Evolutionary conservation across 2,888 invertebrate genomes (phyloP).

Genomic region (Caenorhabditis japonica): DNA sequence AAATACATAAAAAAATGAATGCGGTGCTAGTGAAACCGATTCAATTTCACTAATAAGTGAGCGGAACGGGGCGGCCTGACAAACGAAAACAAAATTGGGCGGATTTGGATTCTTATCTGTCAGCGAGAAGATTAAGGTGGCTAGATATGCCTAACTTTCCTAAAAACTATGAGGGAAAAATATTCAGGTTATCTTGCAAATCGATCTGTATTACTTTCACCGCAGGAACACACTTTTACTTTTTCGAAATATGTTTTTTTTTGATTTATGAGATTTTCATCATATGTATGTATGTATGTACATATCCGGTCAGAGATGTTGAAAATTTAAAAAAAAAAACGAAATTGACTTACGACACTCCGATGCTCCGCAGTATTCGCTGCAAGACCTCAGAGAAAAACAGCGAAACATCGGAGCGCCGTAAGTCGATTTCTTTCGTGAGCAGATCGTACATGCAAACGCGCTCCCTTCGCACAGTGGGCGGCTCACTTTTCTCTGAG

Average conservation of each 20-base stretch:
- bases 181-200: conserved; percentile 43
- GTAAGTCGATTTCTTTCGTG: too few species aligned
- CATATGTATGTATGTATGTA: too few species aligned
- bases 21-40: conserved; percentile 31
- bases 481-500: too few species aligned
- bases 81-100: conserved; percentile 16
- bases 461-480: too few species aligned
- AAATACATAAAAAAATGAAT: conserved; percentile 4
- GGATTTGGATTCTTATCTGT: conserved; percentile 29
- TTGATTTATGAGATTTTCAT: not conserved
- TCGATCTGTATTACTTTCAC: conserved; percentile 33
- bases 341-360: too few species aligned
- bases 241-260: not conserved
- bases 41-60: conserved; percentile 44
- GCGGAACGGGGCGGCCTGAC: too few species aligned
- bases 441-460: too few species aligned
- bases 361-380: too few species aligned
- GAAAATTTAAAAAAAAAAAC: too few species aligned
- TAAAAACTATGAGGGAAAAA: conserved; percentile 15
- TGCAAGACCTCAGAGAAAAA: too few species aligned
- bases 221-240: not conserved
- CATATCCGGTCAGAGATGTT: too few species aligned
- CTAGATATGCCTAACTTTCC: conserved; percentile 6
- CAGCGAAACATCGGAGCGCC: too few species aligned
- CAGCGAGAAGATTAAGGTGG: not conserved